phyloP scores from a whole-genome alignment of 2,888 invertebrate genomes.

The Sinelater perroti region DNA sequence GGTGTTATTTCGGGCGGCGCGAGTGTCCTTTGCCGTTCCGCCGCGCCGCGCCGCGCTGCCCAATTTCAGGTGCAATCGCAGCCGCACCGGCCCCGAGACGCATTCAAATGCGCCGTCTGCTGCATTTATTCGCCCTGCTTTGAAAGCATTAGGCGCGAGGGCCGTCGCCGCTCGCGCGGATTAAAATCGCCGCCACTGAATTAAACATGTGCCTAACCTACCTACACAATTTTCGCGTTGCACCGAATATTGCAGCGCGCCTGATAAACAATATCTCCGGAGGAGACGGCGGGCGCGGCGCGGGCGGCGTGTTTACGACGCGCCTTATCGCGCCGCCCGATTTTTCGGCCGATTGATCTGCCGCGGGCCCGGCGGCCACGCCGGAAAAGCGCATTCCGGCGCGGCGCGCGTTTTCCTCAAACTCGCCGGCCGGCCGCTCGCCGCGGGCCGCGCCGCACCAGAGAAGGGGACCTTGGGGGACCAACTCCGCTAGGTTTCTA shows the following conservation, averaged over 20 bases:
- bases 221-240: conserved; percentile 36
- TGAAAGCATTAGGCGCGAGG: too few species aligned
- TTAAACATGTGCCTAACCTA: conserved; percentile 40
- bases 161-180: too few species aligned
- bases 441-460: background rate
- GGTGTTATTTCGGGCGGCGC: background rate
- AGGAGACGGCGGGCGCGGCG: too few species aligned
- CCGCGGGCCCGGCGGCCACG: too few species aligned
- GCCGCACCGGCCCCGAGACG: too few species aligned
- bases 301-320: conserved; percentile 20
- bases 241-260: conserved; percentile 13
- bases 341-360: conserved; percentile 3
- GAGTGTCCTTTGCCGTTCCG: too few species aligned
- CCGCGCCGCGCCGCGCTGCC: too few species aligned
- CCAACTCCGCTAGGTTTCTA: conserved; percentile 37
- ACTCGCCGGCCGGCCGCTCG: conserved; percentile 27
- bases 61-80: too few species aligned
- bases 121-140: conserved; percentile 10
- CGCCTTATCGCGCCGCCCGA: background rate
- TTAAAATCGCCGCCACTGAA: too few species aligned
- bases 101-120: conserved; percentile 13
- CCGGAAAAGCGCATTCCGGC: background rate
- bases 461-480: conserved; percentile 15
- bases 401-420: conserved; percentile 1
- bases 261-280: conserved; percentile 12